phyloP scores from a whole-genome alignment of 2,888 invertebrate genomes.

The Dasypolia templi region DNA sequence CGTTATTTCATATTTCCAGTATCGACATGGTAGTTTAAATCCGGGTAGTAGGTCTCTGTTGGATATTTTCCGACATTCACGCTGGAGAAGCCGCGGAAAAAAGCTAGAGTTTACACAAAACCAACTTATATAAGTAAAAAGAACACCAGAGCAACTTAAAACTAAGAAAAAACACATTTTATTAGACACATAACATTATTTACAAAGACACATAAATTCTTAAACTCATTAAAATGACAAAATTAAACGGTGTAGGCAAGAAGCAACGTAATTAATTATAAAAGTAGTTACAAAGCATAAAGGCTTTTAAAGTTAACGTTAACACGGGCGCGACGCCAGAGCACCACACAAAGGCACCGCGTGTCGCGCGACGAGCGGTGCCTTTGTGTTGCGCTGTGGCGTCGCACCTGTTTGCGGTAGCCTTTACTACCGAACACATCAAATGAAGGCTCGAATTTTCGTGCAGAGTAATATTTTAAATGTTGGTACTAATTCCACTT shows the following conservation, averaged over 20 bases:
- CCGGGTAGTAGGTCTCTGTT: too few species aligned
- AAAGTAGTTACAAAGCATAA: conserved; percentile 23
- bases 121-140: not conserved
- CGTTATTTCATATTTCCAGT: too few species aligned
- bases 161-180: conserved; percentile 1
- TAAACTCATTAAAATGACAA: conserved; percentile 36
- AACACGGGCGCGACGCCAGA: too few species aligned
- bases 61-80: too few species aligned
- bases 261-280: conserved; percentile 16
- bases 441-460: not conserved
- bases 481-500: not conserved
- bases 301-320: too few species aligned
- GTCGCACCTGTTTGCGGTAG: too few species aligned
- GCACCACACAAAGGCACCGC: too few species aligned
- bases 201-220: conserved; percentile 36
- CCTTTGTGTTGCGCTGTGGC: too few species aligned
- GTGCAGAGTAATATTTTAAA: not conserved
- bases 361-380: too few species aligned
- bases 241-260: conserved; percentile 12
- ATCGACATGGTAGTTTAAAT: too few species aligned
- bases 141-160: not conserved
- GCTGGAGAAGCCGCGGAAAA: too few species aligned
- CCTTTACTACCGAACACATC: conserved; percentile 15
- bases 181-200: conserved; percentile 34
- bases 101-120: not conserved